Base-by-base conservation (phyloP, 2,797 vertebrate genomes). In the Sorex maritimensis region DNA sequence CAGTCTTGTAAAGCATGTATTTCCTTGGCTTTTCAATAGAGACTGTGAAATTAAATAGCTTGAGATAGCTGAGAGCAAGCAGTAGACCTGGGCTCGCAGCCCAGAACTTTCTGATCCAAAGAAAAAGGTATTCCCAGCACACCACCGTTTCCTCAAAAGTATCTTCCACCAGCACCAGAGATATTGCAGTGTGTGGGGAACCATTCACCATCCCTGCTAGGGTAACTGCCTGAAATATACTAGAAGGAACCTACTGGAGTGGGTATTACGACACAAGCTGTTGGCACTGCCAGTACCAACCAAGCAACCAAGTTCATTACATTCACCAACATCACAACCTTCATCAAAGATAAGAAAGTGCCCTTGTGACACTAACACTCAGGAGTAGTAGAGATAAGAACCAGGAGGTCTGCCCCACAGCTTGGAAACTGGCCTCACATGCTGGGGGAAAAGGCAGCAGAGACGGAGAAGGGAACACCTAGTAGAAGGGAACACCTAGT, bases 101-200 rank as follows among this genome's bases (percentile, higher is more conserved):
- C 26, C 44, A 73, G 84, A 77, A 44, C 28, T 49, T 61, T 81
- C 28, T 67, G 67, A 77, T 72, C 41, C 38, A 86, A 84, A 84
- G 30, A 78, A 88, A 41, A 68, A 68, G 14, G 92, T 74, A 78
- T 92, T 49, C 78, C 77, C 87, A 86, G 30, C 23, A 85, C n/a
- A 79, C 72, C 65, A 26, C 49, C 61, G 28, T 67, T 88, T 72
- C 15, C 19, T 84, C 81, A 5, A 67, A 52, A 67, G 26, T 21
- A 10, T 81, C 44, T 89, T 67, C 13, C 11, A n/a, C 52, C 14
- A n/a, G 74, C 19, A 55, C 38, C 61, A 94, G 44, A 63, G 28
- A 10, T 6, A 23, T 13, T 38, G 79, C 30, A 92, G 5, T 44
- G 14, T 0, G 49, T 41, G 44, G 44, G 49, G 34, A 80, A 19